Evolutionary conservation across 2,797 vertebrate species (phyloP), one percentile per base, ranked within the genome.

Genomic region (Erethizon dorsatum): DNA sequence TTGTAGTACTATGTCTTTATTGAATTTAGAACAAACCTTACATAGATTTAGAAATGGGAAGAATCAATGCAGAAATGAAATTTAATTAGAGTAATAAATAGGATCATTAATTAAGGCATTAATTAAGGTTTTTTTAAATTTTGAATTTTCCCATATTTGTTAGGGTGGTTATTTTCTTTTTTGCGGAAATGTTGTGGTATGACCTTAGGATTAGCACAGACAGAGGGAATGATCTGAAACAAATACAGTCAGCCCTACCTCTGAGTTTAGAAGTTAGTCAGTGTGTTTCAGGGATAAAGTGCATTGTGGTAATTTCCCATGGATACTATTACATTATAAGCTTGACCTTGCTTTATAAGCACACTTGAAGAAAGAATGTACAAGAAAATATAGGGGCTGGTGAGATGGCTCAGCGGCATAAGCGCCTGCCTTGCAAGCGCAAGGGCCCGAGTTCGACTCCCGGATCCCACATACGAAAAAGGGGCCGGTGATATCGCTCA

Each of bases 21-120:
- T 85, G 17, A 89, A 77, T 91, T 89, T 94, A 90, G 13, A 91
- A 79, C 91, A 83, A 67, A 95, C 57, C 10, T 24, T 75, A 50
- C 24, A 26, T n/a, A 41, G 5, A 52, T 1, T 79, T 6, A 31
- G 50, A 88, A 59, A 5, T 77, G 9, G 26, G 3, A 18, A 88
- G 47, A 13, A 54, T 6, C 17, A 73, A 59, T 86, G 17, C 7
- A 91, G n/a, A 82, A 89, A 71, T 1, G 57, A 87, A 85, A 67
- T 14, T 65, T 7, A 12, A 26, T 3, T 11, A 1, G 14, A 54
- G 31, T 83, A 83, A 45, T 41, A 71, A 10, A 59, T 24, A 31
- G 47, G 26, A 78, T 37, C 4, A 18, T 63, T 12, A 50, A 69
- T 61, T 18, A 63, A 92, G 15, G 10, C 80, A 37, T 26, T 24